phyloP scores from a whole-genome alignment of 2,113 vertebrate species.

The Okapia johnstoni region DNA sequence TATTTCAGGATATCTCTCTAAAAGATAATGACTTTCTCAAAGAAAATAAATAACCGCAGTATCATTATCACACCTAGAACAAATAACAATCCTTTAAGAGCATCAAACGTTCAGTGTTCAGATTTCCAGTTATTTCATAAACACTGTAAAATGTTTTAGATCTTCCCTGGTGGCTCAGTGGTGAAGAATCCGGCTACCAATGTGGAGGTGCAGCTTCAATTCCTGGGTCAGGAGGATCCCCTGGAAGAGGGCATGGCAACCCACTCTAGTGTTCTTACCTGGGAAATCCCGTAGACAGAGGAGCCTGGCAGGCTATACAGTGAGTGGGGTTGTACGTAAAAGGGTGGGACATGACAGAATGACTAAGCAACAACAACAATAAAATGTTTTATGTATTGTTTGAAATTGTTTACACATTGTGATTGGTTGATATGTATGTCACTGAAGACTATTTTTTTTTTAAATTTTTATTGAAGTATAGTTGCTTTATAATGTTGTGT shows the following conservation, averaged over 20 bases:
- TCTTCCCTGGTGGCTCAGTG: neutral
- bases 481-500: neutral
- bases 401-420: neutral
- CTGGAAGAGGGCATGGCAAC: neutral
- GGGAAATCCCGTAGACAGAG: neutral
- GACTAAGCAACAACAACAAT: neutral
- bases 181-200: neutral
- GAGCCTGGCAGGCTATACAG: neutral
- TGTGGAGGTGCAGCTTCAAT: neutral
- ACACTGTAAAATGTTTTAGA: neutral
- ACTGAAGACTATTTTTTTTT: neutral
- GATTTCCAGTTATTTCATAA: neutral
- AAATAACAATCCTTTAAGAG: neutral
- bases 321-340: neutral
- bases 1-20: constrained; percentile 15
- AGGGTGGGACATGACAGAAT: rapidly evolving
- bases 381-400: neutral
- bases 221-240: neutral
- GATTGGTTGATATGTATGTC: too few species aligned
- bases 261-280: neutral
- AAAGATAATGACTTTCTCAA: constrained; percentile 15
- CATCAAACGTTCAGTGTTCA: neutral
- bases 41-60: neutral
- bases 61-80: constrained; percentile 28
- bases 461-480: neutral